Evolutionary conservation across 2,888 invertebrate genomes (phyloP), one percentile per base, ranked within the genome.

Genomic region (Ectemnius continuus): DNA sequence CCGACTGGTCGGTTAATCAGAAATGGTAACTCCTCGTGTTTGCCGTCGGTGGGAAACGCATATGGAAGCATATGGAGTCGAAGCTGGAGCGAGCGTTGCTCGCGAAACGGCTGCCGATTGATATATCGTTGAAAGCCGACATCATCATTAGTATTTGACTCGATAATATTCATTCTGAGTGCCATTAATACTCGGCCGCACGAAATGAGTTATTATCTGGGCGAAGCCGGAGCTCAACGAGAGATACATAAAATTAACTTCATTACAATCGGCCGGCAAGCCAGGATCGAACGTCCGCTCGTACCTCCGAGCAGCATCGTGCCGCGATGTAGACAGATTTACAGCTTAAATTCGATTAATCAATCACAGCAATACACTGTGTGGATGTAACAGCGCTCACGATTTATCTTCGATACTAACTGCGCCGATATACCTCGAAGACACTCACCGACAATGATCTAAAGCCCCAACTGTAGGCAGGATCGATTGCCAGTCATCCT

Each of bases 91-190:
- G 36, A 36, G 36, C 8, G 4, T 6, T 36, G 36, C 36, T 36
- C 36, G 5, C 47, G 23, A 59, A 66, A 68, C 59, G 61, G 1
- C 63, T 5, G 18, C 20, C 59, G 76, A 76, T 74, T 76, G 74
- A 76, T 76, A 67, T 70, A 76, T 74, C 64, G 74, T 66, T 70
- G 74, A 74, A 74, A 76, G 70, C 56, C 66, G 60, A 76, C 74
- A 67, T 76, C 74, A 70, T 67, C 74, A 67, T 76, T 74, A 76
- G 70, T 69, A 76, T 76, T 69, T 23, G 57, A 67, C 52, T 67
- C 64, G 70, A 64, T 70, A 61, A 74, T 74, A 67, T 76, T 74
- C 74, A 69, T 76, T 64, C 26, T n/a, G 64, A 48, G 59, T 63
- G 52, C 52, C 63, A 67, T 64, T 70, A 67, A 65, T 61, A 58